phyloP scores from a whole-genome alignment of 2,797 vertebrate species.

The Pipistrellus nathusii region DNA sequence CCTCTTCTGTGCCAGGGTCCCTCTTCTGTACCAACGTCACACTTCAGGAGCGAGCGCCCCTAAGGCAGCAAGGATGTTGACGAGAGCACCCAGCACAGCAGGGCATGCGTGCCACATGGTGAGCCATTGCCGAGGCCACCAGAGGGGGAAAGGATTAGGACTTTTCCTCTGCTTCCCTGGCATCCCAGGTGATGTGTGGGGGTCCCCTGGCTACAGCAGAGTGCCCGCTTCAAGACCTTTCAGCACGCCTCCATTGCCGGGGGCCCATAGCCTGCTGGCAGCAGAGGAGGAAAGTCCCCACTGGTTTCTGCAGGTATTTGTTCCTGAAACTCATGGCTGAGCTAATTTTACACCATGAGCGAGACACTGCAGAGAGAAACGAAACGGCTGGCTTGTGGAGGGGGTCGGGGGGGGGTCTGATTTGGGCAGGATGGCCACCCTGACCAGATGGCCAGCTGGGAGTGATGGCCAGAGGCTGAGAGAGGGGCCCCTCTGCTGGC shows the following conservation, averaged over 20 bases:
- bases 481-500: neutral
- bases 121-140: fast-evolving
- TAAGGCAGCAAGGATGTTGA: fast-evolving
- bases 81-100: fast-evolving
- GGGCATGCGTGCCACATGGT: fast-evolving
- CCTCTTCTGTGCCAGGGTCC: neutral
- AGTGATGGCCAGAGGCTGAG: neutral
- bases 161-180: neutral
- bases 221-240: neutral
- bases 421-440: neutral
- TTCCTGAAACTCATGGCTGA: constrained; percentile 83
- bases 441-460: no score
- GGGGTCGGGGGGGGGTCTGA: no score
- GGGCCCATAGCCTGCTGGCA: constrained; percentile 64
- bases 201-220: fast-evolving
- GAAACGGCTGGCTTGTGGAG: neutral
- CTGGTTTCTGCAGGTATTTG: constrained; percentile 78
- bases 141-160: neutral
- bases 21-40: no score
- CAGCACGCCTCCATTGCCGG: neutral
- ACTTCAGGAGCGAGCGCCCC: fast-evolving
- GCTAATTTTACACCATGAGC: constrained; percentile 77
- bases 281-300: constrained; percentile 79
- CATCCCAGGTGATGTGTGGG: neutral
- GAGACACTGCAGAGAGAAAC: neutral